These are phyloP conservation scores for Brotula barbata DNA, from an alignment of 2,797 vertebrate genomes.

Conservation along the genomic window DNA sequence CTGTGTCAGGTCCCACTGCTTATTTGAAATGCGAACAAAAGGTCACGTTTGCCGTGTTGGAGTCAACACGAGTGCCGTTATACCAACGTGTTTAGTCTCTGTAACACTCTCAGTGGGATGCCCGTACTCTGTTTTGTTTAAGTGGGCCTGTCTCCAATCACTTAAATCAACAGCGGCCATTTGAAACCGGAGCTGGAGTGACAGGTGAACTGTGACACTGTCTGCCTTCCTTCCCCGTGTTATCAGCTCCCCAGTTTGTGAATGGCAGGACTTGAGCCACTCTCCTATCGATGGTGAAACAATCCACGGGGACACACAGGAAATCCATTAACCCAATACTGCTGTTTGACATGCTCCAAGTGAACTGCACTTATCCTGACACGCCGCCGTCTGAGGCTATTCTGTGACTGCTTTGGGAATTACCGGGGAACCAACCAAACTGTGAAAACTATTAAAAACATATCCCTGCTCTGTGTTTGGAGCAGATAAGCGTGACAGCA, in stretches of 20 bases:
- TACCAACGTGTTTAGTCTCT: conserved; percentile 71
- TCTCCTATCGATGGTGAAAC: conserved; percentile 66
- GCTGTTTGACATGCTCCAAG: conserved; percentile 69
- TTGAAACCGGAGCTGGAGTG: conserved; percentile 63
- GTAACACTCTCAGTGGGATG: conserved; percentile 70
- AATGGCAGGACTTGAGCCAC: conserved; percentile 71
- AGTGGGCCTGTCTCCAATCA: conserved; percentile 76
- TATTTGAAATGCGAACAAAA: conserved; percentile 75
- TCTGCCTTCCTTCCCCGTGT: conserved; percentile 55
- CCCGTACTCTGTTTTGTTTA: conserved; percentile 70
- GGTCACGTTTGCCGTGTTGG: conserved; percentile 78
- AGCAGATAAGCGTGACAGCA: conserved; percentile 3
- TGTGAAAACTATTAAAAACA: conserved; percentile 14
- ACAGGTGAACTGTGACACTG: conserved; percentile 65
- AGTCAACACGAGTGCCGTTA: conserved; percentile 75
- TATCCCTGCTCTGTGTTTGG: conserved; percentile 11
- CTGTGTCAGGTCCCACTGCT: conserved; percentile 69
- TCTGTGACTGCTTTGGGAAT: conserved; percentile 41
- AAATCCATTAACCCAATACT: conserved; percentile 71
- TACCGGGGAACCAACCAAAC: conserved; percentile 23
- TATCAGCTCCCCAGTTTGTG: conserved; percentile 63
- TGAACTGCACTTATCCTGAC: conserved; percentile 64
- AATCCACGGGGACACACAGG: conserved; percentile 64
- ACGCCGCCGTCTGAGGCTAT: conserved; percentile 36
- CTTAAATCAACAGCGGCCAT: conserved; percentile 71